Evolutionary conservation across 2,888 invertebrate species (phyloP), one percentile per base, ranked within the genome.

Genomic region (Furcula furcula): DNA sequence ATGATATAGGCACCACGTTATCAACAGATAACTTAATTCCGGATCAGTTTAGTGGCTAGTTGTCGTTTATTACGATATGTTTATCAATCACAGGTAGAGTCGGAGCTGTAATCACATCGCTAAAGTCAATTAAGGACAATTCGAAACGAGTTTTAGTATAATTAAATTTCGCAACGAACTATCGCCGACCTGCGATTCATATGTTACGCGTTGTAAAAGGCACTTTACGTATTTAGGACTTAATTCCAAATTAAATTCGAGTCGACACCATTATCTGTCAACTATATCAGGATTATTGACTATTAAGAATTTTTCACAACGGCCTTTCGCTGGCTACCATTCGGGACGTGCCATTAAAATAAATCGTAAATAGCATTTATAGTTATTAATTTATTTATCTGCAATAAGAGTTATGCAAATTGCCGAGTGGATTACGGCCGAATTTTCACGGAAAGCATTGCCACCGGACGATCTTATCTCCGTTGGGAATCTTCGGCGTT

Each of bases 281-380:
- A 53, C 63, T 76, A 65, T 69, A 63, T 70, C 61, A 64, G 64
- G 53, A 70, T 74, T 72, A 72, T 65, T 44, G 53, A 50, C 56
- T 54, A 51, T 61, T 65, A 52, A 34, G 61, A 43, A 44, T 56
- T 55, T 64, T 61, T 60, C 58, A 45, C 51, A 46, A 53, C 48
- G 35, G 46, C 55, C 60, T 64, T 59, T 62, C 57, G 54, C 62
- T 59, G 36, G 29, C 37, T 39, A 40, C 40, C 28, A 50, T 45
- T 47, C 36, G 28, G 27, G 31, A 23, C 11, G 25, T 46, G 31
- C 44, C 21, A 36, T 42, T 49, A 46, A 56, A 45, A 36, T 44
- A 44, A 33, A 31, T 47, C 40, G 39, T 58, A 52, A 50, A 50
- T 52, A 29, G 33, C 35, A 25, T 45, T 52, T 50, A 46, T 33